Percentiles rank a stretch among this genome's conserved stretches.
These are phyloP conservation scores for Ptilodon capucinus DNA, from an alignment of 2,888 invertebrate genomes.

Conservation along the genomic window DNA sequence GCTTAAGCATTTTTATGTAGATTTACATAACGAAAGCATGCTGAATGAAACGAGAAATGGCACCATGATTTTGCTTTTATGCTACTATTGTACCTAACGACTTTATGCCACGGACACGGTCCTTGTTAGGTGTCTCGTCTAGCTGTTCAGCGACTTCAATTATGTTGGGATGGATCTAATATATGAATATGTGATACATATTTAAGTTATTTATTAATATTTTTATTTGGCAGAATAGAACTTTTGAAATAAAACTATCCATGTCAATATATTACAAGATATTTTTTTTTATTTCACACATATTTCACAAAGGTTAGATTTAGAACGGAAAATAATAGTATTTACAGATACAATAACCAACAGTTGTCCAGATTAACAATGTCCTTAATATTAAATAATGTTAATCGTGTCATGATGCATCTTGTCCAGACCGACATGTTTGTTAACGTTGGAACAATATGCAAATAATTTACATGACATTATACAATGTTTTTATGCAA, in stretches of 20 bases:
- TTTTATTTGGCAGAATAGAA: not conserved
- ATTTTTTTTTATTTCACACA: slow-evolving; percentile 76
- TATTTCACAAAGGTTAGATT: slow-evolving; percentile 72
- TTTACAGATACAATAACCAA: slow-evolving; percentile 77
- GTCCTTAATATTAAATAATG: slow-evolving; percentile 55
- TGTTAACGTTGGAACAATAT: slow-evolving; percentile 17
- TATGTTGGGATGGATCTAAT: no score
- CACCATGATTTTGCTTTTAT: no score
- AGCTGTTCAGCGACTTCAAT: no score
- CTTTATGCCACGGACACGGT: no score
- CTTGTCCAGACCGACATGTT: slow-evolving; percentile 13
- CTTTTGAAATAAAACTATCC: slow-evolving; percentile 37
- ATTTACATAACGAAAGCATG: no score
- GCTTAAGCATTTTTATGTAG: no score
- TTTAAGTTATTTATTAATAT: not conserved
- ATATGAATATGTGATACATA: not conserved
- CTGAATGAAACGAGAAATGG: no score
- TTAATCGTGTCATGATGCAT: slow-evolving; percentile 24
- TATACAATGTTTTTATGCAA: slow-evolving; percentile 16
- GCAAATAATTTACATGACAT: slow-evolving; percentile 25
- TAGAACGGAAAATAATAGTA: slow-evolving; percentile 72
- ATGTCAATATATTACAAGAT: slow-evolving; percentile 73
- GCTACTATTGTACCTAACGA: no score
- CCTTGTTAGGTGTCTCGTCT: no score
- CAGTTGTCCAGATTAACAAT: slow-evolving; percentile 72